Conservation (phyloP, 2,888 invertebrate species). For the Aplocera efformata region DNA sequence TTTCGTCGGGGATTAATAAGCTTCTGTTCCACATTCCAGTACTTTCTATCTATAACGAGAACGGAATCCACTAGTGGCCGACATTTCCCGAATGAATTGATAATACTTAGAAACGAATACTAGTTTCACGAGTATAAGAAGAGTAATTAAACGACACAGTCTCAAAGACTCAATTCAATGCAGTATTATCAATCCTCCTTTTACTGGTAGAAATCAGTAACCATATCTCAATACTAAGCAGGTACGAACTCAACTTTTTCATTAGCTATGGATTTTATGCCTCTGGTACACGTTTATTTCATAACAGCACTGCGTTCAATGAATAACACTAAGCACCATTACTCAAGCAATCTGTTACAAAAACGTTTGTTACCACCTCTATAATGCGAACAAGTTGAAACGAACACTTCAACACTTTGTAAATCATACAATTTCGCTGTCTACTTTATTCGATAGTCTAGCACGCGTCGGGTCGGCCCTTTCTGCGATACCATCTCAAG, state of each 20-base stretch:
- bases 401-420: conserved; percentile 53
- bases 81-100: not conserved
- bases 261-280: too few relatives aligned
- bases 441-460: conserved; percentile 53
- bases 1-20: too few relatives aligned
- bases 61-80: not conserved
- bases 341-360: conserved; percentile 29
- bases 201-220: too few relatives aligned
- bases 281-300: not conserved
- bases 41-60: conserved; percentile 4
- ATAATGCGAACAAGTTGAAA: conserved; percentile 55
- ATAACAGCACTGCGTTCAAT: conserved; percentile 6
- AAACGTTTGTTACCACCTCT: conserved; percentile 18
- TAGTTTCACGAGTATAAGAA: too few relatives aligned
- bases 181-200: too few relatives aligned
- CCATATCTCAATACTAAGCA: too few relatives aligned
- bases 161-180: too few relatives aligned
- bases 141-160: too few relatives aligned
- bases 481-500: conserved; percentile 64
- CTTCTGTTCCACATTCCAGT: too few relatives aligned
- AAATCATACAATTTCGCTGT: conserved; percentile 56
- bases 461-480: conserved; percentile 60
- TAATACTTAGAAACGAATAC: not conserved
- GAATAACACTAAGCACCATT: conserved; percentile 7
- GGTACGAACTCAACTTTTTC: too few relatives aligned